Evolutionary conservation across 2,797 vertebrate genomes (phyloP).

Genomic region (Pristis pectinata): DNA sequence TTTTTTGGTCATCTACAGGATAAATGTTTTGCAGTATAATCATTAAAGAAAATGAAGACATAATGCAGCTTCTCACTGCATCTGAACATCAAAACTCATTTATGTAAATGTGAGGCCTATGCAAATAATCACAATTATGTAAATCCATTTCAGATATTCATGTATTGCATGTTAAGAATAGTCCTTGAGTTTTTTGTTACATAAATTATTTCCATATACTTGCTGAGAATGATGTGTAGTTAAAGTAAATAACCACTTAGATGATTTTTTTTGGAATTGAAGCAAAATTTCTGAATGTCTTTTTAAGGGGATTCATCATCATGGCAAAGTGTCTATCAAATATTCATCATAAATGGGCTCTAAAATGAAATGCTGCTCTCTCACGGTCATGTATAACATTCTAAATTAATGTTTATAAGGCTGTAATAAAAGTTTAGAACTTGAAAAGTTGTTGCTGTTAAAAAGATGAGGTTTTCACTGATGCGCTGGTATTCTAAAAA

Average conservation of each 20-base stretch:
- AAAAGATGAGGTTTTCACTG: background rate
- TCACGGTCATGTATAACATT: background rate
- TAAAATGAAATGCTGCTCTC: background rate
- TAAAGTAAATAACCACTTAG: background rate
- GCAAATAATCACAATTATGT: constrained; percentile 27
- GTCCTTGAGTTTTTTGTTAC: constrained; percentile 11
- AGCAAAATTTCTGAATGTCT: background rate
- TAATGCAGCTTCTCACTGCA: background rate
- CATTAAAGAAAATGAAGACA: constrained; percentile 28
- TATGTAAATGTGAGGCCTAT: constrained; percentile 20
- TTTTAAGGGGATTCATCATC: background rate
- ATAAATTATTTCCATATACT: constrained; percentile 13
- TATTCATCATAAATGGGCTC: background rate
- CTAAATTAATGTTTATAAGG: background rate
- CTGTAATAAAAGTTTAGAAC: background rate
- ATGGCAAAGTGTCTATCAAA: background rate
- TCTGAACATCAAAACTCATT: constrained; percentile 31
- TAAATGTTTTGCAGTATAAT: constrained; percentile 29
- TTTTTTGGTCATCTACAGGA: background rate
- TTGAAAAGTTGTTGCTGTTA: background rate
- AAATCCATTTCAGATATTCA: background rate
- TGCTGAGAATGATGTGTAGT: background rate
- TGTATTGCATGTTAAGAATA: constrained; percentile 24
- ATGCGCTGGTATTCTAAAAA: background rate
- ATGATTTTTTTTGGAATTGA: constrained; percentile 1